These are phyloP conservation scores for Borostomias antarcticus DNA, from an alignment of 2,797 vertebrate genomes.

Conservation along the genomic window DNA sequence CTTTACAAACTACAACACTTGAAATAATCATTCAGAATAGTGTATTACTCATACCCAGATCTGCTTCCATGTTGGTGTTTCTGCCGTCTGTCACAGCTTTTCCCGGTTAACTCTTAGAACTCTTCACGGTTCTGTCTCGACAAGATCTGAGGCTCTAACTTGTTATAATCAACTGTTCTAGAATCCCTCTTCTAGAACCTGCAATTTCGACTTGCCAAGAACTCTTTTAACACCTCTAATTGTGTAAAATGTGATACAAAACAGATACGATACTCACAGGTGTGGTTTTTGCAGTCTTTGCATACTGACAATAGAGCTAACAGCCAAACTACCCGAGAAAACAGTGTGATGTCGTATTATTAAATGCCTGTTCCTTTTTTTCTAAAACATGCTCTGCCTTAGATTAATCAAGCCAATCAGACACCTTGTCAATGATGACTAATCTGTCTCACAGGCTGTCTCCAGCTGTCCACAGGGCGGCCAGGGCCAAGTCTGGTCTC, in stretches of 20 bases:
- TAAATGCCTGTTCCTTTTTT: conserved; percentile 26
- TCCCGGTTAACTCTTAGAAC: too few species aligned
- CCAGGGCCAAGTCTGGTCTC: conserved; percentile 11
- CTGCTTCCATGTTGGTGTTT: conserved; percentile 51
- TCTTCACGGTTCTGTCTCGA: too few species aligned
- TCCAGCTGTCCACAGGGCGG: conserved; percentile 16
- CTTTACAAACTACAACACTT: conserved; percentile 66
- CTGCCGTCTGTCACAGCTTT: conserved; percentile 6
- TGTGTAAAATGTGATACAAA: neutral
- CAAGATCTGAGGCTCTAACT: too few species aligned
- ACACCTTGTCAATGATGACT: conserved; percentile 38
- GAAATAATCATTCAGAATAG: conserved; percentile 65
- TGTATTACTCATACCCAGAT: conserved; percentile 61
- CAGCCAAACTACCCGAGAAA: conserved; percentile 51
- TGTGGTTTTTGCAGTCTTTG: conserved; percentile 17
- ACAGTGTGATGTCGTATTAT: conserved; percentile 39
- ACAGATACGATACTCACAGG: conserved; percentile 49
- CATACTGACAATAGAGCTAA: conserved; percentile 18
- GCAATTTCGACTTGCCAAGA: neutral
- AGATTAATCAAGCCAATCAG: conserved; percentile 28
- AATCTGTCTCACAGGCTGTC: conserved; percentile 26
- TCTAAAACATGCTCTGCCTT: conserved; percentile 23
- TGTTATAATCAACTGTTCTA: too few species aligned
- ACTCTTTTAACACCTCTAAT: neutral
- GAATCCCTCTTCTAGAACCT: too few species aligned